Conservation (phyloP, 2,888 invertebrate genomes). For the Furcula furcula region DNA sequence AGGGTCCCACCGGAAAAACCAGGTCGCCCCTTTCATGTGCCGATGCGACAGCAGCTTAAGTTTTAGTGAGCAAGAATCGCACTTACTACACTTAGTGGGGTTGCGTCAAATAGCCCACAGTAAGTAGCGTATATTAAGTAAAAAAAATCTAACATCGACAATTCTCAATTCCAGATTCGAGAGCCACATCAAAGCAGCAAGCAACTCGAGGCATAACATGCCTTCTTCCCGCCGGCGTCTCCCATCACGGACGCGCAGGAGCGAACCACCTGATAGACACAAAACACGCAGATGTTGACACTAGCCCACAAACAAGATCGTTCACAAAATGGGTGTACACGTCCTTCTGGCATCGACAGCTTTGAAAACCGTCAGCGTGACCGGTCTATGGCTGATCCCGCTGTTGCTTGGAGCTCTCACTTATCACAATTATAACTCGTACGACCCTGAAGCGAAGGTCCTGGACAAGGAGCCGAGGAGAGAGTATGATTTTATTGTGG, state of each 20-base stretch:
- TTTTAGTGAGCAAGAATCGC: no score
- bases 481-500: slow-evolving; percentile 93
- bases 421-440: slow-evolving; percentile 89
- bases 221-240: slow-evolving; percentile 44
- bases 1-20: no score
- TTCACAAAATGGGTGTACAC: slow-evolving; percentile 85
- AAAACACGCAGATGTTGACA: slow-evolving; percentile 28
- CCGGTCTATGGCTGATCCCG: slow-evolving; percentile 92
- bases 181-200: slow-evolving; percentile 14
- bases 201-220: slow-evolving; percentile 56
- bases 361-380: slow-evolving; percentile 88
- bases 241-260: slow-evolving; percentile 55
- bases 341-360: slow-evolving; percentile 89
- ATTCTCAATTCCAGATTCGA: slow-evolving; percentile 48
- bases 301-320: slow-evolving; percentile 51
- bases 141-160: slow-evolving; percentile 1
- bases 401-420: slow-evolving; percentile 90
- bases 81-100: no score
- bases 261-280: slow-evolving; percentile 68
- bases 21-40: no score
- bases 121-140: no score
- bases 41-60: no score
- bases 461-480: slow-evolving; percentile 85
- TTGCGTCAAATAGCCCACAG: no score
- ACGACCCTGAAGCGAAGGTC: slow-evolving; percentile 90